Evolutionary conservation across 2,888 invertebrate species (phyloP).

Genomic region (Endotricha flammealis): DNA sequence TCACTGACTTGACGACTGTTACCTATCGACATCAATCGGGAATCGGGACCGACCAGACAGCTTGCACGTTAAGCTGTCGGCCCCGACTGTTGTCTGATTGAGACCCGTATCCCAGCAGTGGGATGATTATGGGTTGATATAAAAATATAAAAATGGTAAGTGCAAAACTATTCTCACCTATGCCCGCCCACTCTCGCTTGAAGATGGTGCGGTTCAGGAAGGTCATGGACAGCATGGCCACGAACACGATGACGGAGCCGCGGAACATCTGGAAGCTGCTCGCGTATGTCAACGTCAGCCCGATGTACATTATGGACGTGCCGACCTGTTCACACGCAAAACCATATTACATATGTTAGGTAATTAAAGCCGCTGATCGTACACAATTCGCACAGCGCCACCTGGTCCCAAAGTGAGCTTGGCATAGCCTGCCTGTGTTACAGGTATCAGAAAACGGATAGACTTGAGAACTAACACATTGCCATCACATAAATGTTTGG

Average conservation of each 20-base stretch:
- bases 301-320: conserved; percentile 94
- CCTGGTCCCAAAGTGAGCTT: background rate
- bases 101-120: no score
- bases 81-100: no score
- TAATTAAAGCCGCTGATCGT: background rate
- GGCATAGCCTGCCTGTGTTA: no score
- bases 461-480: no score
- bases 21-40: no score
- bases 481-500: no score
- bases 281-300: conserved; percentile 93
- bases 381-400: background rate
- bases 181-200: conserved; percentile 86
- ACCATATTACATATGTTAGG: background rate
- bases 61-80: no score
- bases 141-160: background rate
- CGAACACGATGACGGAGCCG: conserved; percentile 93
- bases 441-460: no score
- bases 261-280: conserved; percentile 98
- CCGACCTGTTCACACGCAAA: conserved; percentile 70
- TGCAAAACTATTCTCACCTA: conserved; percentile 52
- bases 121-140: no score
- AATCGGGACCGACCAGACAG: no score
- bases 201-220: conserved; percentile 84
- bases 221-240: conserved; percentile 90
- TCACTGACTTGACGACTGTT: no score